Percentiles rank a stretch among this genome's conserved stretches.
phyloP scores from a whole-genome alignment of 1,140 invertebrate genomes.

The Drosophila ogumai region DNA sequence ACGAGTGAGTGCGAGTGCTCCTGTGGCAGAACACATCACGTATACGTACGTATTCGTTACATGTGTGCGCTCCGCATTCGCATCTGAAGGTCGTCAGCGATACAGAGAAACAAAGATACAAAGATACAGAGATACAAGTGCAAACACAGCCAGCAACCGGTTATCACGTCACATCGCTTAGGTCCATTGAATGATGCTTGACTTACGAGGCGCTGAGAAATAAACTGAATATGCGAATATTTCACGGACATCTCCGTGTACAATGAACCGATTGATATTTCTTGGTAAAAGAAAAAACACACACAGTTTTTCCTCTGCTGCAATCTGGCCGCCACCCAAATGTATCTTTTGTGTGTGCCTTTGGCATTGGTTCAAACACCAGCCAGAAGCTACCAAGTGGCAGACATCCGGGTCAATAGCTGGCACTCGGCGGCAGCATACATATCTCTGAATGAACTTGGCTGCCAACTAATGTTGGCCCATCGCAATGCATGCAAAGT shows the following conservation, averaged over 20 bases:
- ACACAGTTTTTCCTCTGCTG: conserved; percentile 20
- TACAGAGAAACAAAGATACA: conserved; percentile 17
- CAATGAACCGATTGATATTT: conserved; percentile 45
- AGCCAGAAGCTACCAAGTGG: conserved; percentile 21
- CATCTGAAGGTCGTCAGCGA: conserved; percentile 51
- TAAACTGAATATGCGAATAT: conserved; percentile 43
- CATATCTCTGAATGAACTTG: conserved; percentile 40
- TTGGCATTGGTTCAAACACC: conserved; percentile 35
- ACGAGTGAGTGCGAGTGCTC: conserved; percentile 1
- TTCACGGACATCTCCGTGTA: conserved; percentile 42
- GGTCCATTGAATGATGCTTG: conserved; percentile 51
- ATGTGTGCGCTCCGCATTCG: conserved; percentile 26
- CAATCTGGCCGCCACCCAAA: conserved; percentile 41
- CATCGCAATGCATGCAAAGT: conserved; percentile 27
- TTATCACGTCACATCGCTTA: conserved; percentile 53
- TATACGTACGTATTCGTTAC: conserved; percentile 39
- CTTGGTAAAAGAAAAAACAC: background rate
- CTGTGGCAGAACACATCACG: conserved; percentile 31
- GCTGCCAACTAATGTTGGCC: conserved; percentile 33
- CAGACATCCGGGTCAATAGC: conserved; percentile 48
- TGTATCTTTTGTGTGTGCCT: conserved; percentile 29
- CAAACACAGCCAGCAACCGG: conserved; percentile 43
- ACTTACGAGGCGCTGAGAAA: conserved; percentile 41
- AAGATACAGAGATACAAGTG: conserved; percentile 42
- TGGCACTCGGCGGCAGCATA: conserved; percentile 19